phyloP scores from a whole-genome alignment of 37 sponge, comb jelly and placozoan genomes.

The Oscarella lobularis region DNA sequence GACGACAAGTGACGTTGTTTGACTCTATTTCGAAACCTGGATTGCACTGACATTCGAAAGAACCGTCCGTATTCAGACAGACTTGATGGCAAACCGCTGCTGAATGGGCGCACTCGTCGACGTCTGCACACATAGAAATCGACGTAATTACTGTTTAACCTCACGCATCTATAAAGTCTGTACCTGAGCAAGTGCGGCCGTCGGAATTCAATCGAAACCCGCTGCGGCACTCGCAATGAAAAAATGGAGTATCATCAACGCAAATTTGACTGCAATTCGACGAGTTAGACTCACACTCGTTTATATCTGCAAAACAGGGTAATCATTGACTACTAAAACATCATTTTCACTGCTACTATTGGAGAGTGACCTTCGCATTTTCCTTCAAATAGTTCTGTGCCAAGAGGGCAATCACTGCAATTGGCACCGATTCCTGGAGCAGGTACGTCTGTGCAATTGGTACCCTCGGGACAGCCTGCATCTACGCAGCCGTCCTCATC shows the following conservation, averaged over 20 bases:
- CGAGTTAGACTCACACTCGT: no score
- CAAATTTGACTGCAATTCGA: no score
- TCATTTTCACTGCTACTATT: neutral
- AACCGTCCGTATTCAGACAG: no score
- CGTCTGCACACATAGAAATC: no score
- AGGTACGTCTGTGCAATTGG: neutral
- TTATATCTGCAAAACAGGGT: neutral
- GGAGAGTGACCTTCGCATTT: neutral
- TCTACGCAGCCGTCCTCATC: neutral
- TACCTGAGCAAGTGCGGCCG: neutral
- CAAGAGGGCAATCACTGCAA: neutral
- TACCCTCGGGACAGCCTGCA: neutral
- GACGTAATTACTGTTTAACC: no score
- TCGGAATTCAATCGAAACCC: slow-evolving; percentile 8
- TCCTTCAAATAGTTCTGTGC: neutral
- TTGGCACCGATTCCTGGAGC: neutral
- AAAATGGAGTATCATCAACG: no score
- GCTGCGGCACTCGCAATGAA: no score
- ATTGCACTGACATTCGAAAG: slow-evolving; percentile 12
- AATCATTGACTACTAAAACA: neutral
- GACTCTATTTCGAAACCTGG: slow-evolving; percentile 9
- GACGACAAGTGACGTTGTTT: slow-evolving; percentile 26
- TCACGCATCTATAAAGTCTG: neutral
- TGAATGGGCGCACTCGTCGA: no score
- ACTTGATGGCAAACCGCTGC: no score